phyloP scores from a whole-genome alignment of 1,140 invertebrate genomes.

The Heliothis virescens region DNA sequence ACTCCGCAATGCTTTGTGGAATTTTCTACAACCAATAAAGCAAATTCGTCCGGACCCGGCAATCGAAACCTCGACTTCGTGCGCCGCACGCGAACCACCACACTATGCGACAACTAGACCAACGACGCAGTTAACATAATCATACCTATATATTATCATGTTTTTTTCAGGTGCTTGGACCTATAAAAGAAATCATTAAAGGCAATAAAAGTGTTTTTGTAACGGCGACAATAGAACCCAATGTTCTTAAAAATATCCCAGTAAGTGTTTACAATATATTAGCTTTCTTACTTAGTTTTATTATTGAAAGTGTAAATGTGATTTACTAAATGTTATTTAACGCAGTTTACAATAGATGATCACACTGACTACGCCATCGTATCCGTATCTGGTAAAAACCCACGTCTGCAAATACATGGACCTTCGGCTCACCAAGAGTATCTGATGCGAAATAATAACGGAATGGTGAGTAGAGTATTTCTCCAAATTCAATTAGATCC shows the following conservation, averaged over 20 bases:
- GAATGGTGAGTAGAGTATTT: conserved; percentile 27
- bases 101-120: too few species aligned
- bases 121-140: too few species aligned
- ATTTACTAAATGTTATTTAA: background rate
- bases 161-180: conserved; percentile 8
- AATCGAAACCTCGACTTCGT: too few species aligned
- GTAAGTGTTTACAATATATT: conserved; percentile 10
- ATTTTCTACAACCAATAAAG: too few species aligned
- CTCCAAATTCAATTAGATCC: background rate
- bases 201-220: conserved; percentile 13
- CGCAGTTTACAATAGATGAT: conserved; percentile 52
- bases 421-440: background rate
- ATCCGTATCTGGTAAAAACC: conserved; percentile 35
- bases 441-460: conserved; percentile 33
- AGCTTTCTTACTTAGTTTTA: too few species aligned
- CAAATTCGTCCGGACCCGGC: too few species aligned
- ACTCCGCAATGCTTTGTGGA: too few species aligned
- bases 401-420: background rate
- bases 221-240: background rate
- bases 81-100: too few species aligned
- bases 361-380: conserved; percentile 49
- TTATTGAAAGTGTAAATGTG: too few species aligned
- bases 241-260: conserved; percentile 1
- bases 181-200: conserved; percentile 18
- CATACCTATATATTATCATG: too few species aligned